These are phyloP conservation scores for Cryptus viduatorius DNA, from an alignment of 2,888 invertebrate species.

Conservation along the genomic window DNA sequence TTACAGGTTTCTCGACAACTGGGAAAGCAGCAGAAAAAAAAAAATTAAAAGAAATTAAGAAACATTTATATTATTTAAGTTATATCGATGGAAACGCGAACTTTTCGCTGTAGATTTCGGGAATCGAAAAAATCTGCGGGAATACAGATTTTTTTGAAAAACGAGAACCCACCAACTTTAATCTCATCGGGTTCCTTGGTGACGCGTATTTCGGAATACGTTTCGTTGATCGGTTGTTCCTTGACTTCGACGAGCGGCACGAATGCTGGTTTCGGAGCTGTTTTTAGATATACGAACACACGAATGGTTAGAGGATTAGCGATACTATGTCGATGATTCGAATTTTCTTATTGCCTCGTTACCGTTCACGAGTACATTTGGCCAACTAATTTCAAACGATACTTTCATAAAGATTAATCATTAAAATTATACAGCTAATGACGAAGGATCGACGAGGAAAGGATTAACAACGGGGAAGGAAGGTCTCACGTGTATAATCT, in stretches of 20 bases:
- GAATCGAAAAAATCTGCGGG: neutral
- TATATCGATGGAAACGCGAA: neutral
- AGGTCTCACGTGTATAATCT: slow-evolving; percentile 81
- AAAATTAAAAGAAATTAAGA: slow-evolving; percentile 6
- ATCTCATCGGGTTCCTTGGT: slow-evolving; percentile 83
- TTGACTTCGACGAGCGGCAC: slow-evolving; percentile 78
- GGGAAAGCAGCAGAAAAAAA: slow-evolving; percentile 11
- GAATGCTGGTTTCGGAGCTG: slow-evolving; percentile 83
- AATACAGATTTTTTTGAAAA: slow-evolving; percentile 19
- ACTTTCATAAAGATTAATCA: slow-evolving; percentile 11
- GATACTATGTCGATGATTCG: neutral
- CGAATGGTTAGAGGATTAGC: slow-evolving; percentile 60
- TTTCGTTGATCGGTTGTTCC: slow-evolving; percentile 77
- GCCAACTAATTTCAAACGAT: neutral
- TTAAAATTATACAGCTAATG: slow-evolving; percentile 5
- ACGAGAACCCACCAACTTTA: slow-evolving; percentile 81
- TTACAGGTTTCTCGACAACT: slow-evolving; percentile 79
- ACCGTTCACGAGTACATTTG: slow-evolving; percentile 41
- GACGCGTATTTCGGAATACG: slow-evolving; percentile 85
- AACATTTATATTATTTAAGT: neutral
- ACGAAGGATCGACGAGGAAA: slow-evolving; percentile 47
- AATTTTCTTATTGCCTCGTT: slow-evolving; percentile 14
- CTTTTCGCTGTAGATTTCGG: neutral
- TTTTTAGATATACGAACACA: slow-evolving; percentile 67
- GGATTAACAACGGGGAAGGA: slow-evolving; percentile 58